Evolutionary conservation across 2,797 vertebrate species (phyloP).

Genomic region (Onychomys arenicola): DNA sequence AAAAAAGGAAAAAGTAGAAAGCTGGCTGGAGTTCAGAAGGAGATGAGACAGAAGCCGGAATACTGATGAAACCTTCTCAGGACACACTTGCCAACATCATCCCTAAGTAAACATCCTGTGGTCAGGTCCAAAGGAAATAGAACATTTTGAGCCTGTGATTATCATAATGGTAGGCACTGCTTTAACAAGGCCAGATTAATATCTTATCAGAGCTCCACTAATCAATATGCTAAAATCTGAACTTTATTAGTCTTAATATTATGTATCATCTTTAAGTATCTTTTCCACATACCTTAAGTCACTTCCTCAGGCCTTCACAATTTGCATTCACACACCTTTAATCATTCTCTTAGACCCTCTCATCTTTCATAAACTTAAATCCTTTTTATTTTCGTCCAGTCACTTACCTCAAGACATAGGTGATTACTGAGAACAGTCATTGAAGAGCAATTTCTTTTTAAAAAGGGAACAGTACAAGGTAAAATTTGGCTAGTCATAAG

Average conservation of each 20-base stretch:
- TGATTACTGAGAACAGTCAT: neutral
- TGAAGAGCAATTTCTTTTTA: neutral
- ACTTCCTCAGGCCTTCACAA: neutral
- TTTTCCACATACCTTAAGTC: neutral
- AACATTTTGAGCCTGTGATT: neutral
- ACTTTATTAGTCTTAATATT: neutral
- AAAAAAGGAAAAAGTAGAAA: no score
- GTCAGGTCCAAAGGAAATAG: neutral
- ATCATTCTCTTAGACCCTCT: neutral
- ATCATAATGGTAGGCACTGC: neutral
- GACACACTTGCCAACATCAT: neutral
- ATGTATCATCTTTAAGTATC: neutral
- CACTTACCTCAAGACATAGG: neutral
- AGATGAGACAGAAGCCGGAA: neutral
- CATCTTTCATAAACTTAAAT: neutral
- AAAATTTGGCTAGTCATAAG: no score
- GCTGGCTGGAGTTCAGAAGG: neutral
- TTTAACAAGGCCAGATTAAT: neutral
- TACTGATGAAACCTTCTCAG: neutral
- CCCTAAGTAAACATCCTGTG: neutral
- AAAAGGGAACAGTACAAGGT: neutral
- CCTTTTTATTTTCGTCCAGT: neutral
- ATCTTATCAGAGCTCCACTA: neutral
- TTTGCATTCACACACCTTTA: neutral
- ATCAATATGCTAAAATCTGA: neutral